Percentiles rank a stretch among this genome's conserved stretches.
Evolutionary conservation across 2,888 invertebrate genomes (phyloP).

Genomic region (Cantharis flavilabris): DNA sequence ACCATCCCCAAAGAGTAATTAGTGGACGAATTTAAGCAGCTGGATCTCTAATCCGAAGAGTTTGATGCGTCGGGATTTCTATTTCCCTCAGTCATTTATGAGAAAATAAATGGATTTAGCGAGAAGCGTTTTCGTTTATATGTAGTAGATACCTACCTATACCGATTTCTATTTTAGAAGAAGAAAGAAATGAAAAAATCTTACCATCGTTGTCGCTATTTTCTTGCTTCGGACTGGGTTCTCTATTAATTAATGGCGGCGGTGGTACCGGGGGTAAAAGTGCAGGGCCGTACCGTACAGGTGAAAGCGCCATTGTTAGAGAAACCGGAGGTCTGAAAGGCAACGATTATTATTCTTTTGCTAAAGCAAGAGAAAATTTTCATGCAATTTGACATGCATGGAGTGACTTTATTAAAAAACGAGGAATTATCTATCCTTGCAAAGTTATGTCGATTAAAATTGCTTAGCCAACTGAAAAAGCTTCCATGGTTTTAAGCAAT

Average conservation of each 20-base stretch:
- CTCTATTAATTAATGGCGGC: slow-evolving; percentile 52
- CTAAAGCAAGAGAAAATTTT: not conserved
- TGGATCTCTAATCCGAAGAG: slow-evolving; percentile 12
- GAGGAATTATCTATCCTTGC: not conserved
- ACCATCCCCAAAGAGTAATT: slow-evolving; percentile 45
- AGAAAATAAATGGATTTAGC: not conserved
- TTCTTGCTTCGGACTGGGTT: slow-evolving; percentile 59
- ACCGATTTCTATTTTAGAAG: not conserved
- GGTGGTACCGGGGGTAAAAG: slow-evolving; percentile 61
- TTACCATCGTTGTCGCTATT: slow-evolving; percentile 72
- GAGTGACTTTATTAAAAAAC: not conserved
- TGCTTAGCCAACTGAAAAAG: not conserved
- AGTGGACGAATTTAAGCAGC: slow-evolving; percentile 33
- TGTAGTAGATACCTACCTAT: not conserved
- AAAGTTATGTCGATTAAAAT: slow-evolving; percentile 1
- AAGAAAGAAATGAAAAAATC: slow-evolving; percentile 15
- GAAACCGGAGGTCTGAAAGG: slow-evolving; percentile 79
- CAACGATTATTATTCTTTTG: not conserved
- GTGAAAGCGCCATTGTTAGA: slow-evolving; percentile 64
- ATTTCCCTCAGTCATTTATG: not conserved
- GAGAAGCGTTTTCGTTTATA: not conserved
- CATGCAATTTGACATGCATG: not conserved
- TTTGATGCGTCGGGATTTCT: slow-evolving; percentile 4
- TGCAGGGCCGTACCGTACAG: slow-evolving; percentile 69
- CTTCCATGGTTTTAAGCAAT: slow-evolving; percentile 18